phyloP scores from a whole-genome alignment of 2,888 invertebrate genomes.

The Autographa gamma region DNA sequence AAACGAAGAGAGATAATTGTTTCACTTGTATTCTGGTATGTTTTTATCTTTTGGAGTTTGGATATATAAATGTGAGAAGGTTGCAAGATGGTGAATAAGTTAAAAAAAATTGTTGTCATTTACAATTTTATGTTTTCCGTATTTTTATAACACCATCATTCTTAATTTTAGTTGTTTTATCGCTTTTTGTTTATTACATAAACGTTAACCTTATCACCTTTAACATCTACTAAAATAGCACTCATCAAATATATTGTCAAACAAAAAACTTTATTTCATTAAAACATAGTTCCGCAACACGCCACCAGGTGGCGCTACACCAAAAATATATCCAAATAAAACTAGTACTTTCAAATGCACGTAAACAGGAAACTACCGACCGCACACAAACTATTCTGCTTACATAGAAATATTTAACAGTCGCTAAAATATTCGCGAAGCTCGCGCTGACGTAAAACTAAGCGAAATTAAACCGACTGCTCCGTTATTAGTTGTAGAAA shows the following conservation, averaged over 20 bases:
- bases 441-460: constrained; percentile 40
- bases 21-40: background rate
- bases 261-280: background rate
- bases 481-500: constrained; percentile 54
- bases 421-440: constrained; percentile 59
- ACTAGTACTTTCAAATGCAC: constrained; percentile 48
- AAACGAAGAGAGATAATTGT: constrained; percentile 29
- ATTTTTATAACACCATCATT: too few species aligned
- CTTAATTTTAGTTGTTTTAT: too few species aligned
- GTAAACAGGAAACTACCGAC: constrained; percentile 46
- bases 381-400: constrained; percentile 53
- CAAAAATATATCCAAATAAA: constrained; percentile 40
- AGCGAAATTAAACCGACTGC: constrained; percentile 54
- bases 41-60: background rate
- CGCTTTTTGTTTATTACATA: too few species aligned
- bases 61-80: background rate
- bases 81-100: too few species aligned
- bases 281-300: constrained; percentile 15
- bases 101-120: too few species aligned
- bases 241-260: background rate
- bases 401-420: constrained; percentile 63
- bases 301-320: constrained; percentile 34
- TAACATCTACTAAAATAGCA: background rate
- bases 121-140: too few species aligned
- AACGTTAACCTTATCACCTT: too few species aligned